These are phyloP conservation scores for Coremacera marginata DNA, from an alignment of 2,888 invertebrate genomes.

Conservation along the genomic window DNA sequence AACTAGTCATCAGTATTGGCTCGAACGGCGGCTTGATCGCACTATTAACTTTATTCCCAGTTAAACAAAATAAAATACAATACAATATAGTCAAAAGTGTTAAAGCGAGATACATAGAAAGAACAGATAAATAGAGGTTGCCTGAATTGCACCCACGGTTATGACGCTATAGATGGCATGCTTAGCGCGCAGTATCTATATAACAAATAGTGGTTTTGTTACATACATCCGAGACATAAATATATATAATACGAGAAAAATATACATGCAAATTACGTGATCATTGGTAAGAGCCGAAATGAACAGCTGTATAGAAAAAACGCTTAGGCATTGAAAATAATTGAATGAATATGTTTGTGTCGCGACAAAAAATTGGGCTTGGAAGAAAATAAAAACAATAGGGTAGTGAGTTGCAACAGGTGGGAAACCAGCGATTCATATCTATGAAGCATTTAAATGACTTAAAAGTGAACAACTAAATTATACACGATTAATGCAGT, in stretches of 20 bases:
- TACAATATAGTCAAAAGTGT: neutral
- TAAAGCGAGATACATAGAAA: neutral
- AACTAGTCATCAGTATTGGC: constrained; percentile 34
- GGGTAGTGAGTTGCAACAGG: neutral
- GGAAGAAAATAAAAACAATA: neutral
- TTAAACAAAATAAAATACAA: neutral
- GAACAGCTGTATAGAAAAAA: constrained; percentile 5
- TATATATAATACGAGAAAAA: constrained; percentile 44
- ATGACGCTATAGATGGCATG: constrained; percentile 20
- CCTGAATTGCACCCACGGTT: constrained; percentile 37
- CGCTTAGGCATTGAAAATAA: neutral
- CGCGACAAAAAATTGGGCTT: neutral
- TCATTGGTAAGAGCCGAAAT: constrained; percentile 37
- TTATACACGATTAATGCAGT: neutral
- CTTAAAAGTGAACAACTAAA: neutral
- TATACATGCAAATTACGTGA: constrained; percentile 53
- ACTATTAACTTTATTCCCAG: neutral
- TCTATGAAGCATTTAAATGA: neutral
- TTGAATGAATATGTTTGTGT: neutral
- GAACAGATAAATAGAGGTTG: constrained; percentile 2
- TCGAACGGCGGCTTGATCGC: constrained; percentile 29
- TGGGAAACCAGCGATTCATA: neutral
- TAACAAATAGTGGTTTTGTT: neutral
- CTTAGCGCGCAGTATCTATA: neutral
- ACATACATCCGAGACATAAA: neutral